Percentiles rank a stretch among this genome's conserved stretches.
These are phyloP conservation scores for Pachycephus smyrnensis DNA, from an alignment of 2,888 invertebrate genomes.

Conservation along the genomic window DNA sequence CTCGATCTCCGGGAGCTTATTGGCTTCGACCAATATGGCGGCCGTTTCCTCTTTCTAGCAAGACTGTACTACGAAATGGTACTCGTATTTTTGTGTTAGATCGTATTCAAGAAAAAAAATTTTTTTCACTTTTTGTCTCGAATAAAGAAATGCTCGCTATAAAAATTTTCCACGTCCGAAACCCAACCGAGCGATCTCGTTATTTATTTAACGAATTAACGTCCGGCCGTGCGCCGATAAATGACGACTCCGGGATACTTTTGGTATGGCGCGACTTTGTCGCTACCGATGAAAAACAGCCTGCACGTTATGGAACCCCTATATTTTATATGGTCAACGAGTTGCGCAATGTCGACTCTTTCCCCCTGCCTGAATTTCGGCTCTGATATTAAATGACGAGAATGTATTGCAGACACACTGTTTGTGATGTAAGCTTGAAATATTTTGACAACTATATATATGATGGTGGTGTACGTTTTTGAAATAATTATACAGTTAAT, in stretches of 20 bases:
- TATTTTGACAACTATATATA: neutral
- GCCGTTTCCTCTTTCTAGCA: neutral
- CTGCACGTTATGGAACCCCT: neutral
- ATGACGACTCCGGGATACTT: neutral
- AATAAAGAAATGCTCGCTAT: neutral
- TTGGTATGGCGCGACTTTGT: neutral
- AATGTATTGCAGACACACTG: neutral
- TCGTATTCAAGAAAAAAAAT: neutral
- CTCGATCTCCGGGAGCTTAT: constrained; percentile 42
- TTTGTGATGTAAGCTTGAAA: neutral
- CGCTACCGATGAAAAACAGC: neutral
- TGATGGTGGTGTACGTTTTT: too few relatives aligned
- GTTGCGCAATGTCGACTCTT: neutral
- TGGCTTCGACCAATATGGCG: constrained; percentile 25
- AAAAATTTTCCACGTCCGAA: neutral
- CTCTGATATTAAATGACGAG: neutral
- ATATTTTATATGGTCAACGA: neutral
- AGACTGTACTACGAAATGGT: neutral
- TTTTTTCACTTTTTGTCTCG: neutral
- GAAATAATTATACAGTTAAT: too few relatives aligned
- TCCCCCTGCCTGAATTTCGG: neutral
- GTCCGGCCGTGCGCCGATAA: neutral
- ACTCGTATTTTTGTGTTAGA: too few relatives aligned
- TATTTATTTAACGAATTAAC: neutral
- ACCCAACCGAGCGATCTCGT: neutral